phyloP scores from a whole-genome alignment of 2,888 invertebrate species.

The Eurytoma californica region DNA sequence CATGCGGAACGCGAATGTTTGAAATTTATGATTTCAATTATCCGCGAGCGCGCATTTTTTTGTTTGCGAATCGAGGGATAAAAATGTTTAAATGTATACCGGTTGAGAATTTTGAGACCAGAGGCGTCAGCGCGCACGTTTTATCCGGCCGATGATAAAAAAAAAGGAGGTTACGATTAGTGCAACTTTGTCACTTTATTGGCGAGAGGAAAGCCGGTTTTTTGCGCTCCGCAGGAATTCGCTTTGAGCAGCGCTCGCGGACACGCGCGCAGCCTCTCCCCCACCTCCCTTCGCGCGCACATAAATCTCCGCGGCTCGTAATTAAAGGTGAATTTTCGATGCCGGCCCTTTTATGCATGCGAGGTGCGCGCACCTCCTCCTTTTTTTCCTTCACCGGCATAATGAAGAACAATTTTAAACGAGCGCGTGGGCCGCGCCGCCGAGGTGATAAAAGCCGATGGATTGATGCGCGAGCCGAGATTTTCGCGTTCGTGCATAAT shows the following conservation, averaged over 20 bases:
- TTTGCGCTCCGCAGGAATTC: conserved; percentile 30
- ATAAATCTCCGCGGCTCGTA: conserved; percentile 43
- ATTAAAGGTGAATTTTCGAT: conserved; percentile 45
- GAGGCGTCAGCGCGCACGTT: neutral
- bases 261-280: neutral
- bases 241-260: conserved; percentile 12
- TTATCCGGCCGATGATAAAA: conserved; percentile 10
- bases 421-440: conserved; percentile 19
- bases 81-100: conserved; percentile 1
- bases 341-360: conserved; percentile 9
- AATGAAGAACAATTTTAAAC: conserved; percentile 37
- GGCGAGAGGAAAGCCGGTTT: conserved; percentile 35
- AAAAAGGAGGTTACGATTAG: conserved; percentile 37
- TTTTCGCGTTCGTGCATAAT: conserved; percentile 30
- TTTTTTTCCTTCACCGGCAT: neutral
- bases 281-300: neutral
- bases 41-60: neutral
- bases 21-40: no score
- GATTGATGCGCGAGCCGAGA: conserved; percentile 2
- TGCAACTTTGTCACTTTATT: conserved; percentile 39
- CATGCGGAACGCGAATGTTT: no score
- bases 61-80: neutral
- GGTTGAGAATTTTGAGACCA: neutral
- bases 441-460: conserved; percentile 33
- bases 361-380: neutral